A percentile compares a stretch with the other conserved stretches of the same genome.
phyloP scores from a whole-genome alignment of 2,888 invertebrate genomes.

The Idaea aversata region DNA sequence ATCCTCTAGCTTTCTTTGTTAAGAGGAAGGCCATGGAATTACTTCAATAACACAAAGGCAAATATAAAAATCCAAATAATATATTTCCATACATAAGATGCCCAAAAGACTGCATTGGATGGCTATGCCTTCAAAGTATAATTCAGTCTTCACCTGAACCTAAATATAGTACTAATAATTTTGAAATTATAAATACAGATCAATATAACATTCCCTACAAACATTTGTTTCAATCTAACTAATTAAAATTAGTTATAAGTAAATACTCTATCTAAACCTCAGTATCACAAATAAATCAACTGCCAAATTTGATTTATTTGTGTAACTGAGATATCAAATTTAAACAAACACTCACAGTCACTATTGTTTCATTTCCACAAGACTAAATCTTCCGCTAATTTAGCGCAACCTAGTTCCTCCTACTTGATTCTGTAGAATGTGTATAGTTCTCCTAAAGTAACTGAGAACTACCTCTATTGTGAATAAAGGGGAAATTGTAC shows the following conservation, averaged over 20 bases:
- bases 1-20: too few relatives aligned
- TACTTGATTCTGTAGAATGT: background rate
- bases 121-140: too few relatives aligned
- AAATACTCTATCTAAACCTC: constrained; percentile 3
- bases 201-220: too few relatives aligned
- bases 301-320: background rate
- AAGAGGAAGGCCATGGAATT: too few relatives aligned
- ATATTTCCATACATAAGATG: too few relatives aligned
- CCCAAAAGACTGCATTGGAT: too few relatives aligned
- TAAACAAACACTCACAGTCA: constrained; percentile 11
- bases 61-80: too few relatives aligned
- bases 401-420: constrained; percentile 45
- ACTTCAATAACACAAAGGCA: too few relatives aligned
- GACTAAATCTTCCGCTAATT: constrained; percentile 37
- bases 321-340: constrained; percentile 2
- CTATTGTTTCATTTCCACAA: constrained; percentile 31
- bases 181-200: too few relatives aligned
- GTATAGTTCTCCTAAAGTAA: background rate
- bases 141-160: too few relatives aligned
- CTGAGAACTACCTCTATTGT: background rate
- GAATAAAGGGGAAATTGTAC: background rate
- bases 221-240: background rate
- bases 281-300: constrained; percentile 6
- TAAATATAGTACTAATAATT: too few relatives aligned
- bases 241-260: background rate